phyloP scores from a whole-genome alignment of 2,113 vertebrate genomes.

The Mugil cephalus region DNA sequence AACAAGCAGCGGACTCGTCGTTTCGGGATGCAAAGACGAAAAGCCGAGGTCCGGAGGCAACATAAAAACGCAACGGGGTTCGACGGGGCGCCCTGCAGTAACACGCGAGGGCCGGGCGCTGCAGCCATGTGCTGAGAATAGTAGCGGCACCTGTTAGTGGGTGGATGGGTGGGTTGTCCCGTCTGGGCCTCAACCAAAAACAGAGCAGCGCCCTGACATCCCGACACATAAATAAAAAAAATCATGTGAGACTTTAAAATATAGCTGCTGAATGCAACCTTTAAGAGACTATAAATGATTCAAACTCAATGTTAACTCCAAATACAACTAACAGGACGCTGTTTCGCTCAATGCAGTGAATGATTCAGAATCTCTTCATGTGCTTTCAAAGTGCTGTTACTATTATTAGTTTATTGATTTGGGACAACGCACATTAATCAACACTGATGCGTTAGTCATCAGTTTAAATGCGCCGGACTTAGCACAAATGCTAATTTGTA shows the following conservation, averaged over 20 bases:
- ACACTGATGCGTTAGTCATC: too few relatives aligned
- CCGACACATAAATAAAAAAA: constrained; percentile 3
- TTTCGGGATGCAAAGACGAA: constrained; percentile 29
- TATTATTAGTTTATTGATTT: too few relatives aligned
- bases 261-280: background rate
- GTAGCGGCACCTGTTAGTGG: constrained; percentile 58
- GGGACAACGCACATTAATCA: too few relatives aligned
- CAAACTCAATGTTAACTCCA: too few relatives aligned
- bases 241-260: background rate
- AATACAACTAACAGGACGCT: too few relatives aligned
- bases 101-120: constrained; percentile 36
- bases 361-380: background rate
- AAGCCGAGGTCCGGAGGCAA: constrained; percentile 15
- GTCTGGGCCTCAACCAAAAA: constrained; percentile 37
- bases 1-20: constrained; percentile 42
- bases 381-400: too few relatives aligned
- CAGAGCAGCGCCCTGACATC: constrained; percentile 20
- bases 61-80: constrained; percentile 19
- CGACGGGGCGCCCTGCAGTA: constrained; percentile 15
- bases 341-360: background rate
- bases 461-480: too few relatives aligned
- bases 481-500: too few relatives aligned
- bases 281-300: background rate
- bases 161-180: constrained; percentile 8
- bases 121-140: constrained; percentile 31